Percentiles rank a stretch among this genome's conserved stretches.
These are phyloP conservation scores for Alloscopus bannaensis DNA, from an alignment of 2,888 invertebrate species.

Conservation along the genomic window DNA sequence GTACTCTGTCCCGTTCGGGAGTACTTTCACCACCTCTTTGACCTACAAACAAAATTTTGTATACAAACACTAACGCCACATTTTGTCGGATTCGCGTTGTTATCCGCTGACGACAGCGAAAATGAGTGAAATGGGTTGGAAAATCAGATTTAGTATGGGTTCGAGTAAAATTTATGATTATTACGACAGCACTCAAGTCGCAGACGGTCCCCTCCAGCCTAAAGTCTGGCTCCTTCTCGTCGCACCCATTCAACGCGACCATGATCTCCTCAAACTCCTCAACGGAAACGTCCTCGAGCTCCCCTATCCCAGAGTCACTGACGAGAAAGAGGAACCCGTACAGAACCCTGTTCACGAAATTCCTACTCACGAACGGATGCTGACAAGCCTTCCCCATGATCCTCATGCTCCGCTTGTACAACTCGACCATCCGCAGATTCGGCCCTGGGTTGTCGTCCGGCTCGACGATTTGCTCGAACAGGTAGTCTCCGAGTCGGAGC, in stretches of 20 bases:
- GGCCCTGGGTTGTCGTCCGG: conserved; percentile 53
- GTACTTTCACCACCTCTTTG: conserved; percentile 55
- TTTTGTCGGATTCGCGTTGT: too few relatives aligned
- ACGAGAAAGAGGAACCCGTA: conserved; percentile 68
- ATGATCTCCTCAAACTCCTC: conserved; percentile 69
- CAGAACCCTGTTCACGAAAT: conserved; percentile 60
- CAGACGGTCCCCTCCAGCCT: conserved; percentile 67
- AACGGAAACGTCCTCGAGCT: conserved; percentile 62
- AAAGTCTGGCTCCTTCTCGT: conserved; percentile 54
- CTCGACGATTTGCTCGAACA: conserved; percentile 57
- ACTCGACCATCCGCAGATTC: conserved; percentile 52
- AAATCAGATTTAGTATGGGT: not conserved
- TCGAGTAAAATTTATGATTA: conserved; percentile 14
- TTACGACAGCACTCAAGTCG: conserved; percentile 57
- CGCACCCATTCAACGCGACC: conserved; percentile 63
- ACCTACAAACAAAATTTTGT: conserved; percentile 40
- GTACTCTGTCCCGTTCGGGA: conserved; percentile 55
- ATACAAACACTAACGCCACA: too few relatives aligned
- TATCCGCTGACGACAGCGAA: not conserved
- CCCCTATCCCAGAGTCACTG: conserved; percentile 63
- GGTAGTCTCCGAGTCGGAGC: conserved; percentile 59
- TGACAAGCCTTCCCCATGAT: conserved; percentile 63
- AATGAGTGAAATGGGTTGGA: conserved; percentile 18
- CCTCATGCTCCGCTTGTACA: conserved; percentile 60
- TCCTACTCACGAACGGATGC: conserved; percentile 61